Evolutionary conservation across 2,888 invertebrate species (phyloP).

Genomic region (Hanleya hanleyi): DNA sequence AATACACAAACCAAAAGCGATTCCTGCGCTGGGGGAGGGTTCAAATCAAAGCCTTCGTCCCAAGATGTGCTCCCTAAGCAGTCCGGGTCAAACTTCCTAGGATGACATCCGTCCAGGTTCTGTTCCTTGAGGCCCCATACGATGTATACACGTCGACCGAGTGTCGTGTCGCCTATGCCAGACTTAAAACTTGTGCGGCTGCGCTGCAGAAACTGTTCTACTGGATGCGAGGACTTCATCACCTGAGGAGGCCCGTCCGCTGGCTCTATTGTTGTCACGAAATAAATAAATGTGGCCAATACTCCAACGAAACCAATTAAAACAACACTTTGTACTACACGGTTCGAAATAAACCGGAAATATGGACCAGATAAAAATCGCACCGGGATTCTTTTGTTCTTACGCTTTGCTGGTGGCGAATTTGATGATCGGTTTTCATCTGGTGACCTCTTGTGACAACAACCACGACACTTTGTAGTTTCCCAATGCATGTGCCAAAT

Average conservation of each 20-base stretch:
- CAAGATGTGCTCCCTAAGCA: constrained; percentile 33
- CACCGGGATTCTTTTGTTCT: constrained; percentile 7
- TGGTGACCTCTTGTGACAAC: not conserved
- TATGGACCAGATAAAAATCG: constrained; percentile 28
- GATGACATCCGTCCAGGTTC: constrained; percentile 29
- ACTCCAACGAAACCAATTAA: constrained; percentile 3
- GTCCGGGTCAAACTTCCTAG: constrained; percentile 22
- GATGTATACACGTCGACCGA: constrained; percentile 21
- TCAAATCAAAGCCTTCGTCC: constrained; percentile 41
- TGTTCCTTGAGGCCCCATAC: constrained; percentile 36
- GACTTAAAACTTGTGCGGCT: constrained; percentile 30
- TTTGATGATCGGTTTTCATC: not conserved
- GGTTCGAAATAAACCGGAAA: constrained; percentile 24
- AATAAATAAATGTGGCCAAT: constrained; percentile 10
- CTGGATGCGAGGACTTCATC: constrained; percentile 18
- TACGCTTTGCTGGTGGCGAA: too few species aligned
- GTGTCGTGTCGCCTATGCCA: constrained; percentile 20
- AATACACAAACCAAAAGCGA: constrained; percentile 26
- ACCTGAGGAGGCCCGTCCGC: constrained; percentile 14
- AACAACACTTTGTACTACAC: constrained; percentile 12
- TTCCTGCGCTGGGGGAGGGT: constrained; percentile 30
- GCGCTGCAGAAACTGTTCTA: constrained; percentile 27
- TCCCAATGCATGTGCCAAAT: not conserved
- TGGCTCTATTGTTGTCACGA: constrained; percentile 18
- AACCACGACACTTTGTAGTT: not conserved